Evolutionary conservation across 2,113 vertebrate genomes (phyloP).

Genomic region (Microtus montanus): DNA sequence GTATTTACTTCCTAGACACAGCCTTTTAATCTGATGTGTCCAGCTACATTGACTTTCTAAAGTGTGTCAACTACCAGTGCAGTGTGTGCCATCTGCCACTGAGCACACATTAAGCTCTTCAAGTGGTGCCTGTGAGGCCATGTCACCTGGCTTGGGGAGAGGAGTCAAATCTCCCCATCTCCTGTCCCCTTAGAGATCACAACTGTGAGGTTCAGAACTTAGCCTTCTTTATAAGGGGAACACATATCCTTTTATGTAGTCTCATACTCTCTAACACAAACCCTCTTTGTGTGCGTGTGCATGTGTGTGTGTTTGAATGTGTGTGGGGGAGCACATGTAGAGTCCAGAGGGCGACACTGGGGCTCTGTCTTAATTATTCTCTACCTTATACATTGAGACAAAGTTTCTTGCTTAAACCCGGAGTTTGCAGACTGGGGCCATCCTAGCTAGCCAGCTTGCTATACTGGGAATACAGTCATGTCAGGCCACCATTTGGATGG

Average conservation of each 20-base stretch:
- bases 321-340: no score
- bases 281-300: neutral
- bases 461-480: neutral
- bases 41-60: constrained; percentile 21
- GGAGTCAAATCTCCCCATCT: neutral
- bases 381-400: neutral
- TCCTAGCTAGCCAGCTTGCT: neutral
- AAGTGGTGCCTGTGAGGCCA: neutral
- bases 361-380: neutral
- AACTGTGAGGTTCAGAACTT: constrained; percentile 22
- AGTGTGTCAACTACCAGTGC: neutral
- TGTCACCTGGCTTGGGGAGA: neutral
- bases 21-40: constrained; percentile 30
- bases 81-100: neutral
- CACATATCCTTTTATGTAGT: neutral
- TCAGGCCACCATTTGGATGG: neutral
- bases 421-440: neutral
- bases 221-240: neutral
- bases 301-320: neutral
- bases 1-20: constrained; percentile 28
- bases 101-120: constrained; percentile 1
- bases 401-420: neutral
- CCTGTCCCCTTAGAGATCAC: neutral
- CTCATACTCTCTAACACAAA: neutral
- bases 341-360: neutral